phyloP scores from a whole-genome alignment of 2,888 invertebrate species.

The Pollenia labialis region DNA sequence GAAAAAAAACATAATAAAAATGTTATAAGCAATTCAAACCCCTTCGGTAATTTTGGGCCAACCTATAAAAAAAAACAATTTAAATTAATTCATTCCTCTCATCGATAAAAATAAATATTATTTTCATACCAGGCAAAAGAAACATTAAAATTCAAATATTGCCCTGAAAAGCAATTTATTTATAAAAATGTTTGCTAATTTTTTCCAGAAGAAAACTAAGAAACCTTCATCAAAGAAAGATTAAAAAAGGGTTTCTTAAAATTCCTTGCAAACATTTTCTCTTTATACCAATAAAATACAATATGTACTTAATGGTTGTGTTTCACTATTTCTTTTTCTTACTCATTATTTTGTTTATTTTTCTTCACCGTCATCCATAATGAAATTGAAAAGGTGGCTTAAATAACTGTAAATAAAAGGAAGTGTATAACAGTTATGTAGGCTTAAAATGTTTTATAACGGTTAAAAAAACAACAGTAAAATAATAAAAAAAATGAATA shows the following conservation, averaged over 20 bases:
- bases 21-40: too few species aligned
- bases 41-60: too few species aligned
- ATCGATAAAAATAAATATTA: too few species aligned
- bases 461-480: not conserved
- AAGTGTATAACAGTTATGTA: not conserved
- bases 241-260: not conserved
- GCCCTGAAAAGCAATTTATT: constrained; percentile 30
- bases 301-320: constrained; percentile 3
- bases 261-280: too few species aligned
- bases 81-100: too few species aligned
- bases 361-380: constrained; percentile 11
- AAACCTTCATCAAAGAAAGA: constrained; percentile 12
- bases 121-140: too few species aligned
- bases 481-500: not conserved
- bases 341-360: not conserved
- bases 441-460: constrained; percentile 36
- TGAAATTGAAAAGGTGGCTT: constrained; percentile 23
- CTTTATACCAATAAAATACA: not conserved
- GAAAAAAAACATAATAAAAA: too few species aligned
- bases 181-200: not conserved
- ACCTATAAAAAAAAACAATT: too few species aligned
- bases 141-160: not conserved
- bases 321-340: not conserved
- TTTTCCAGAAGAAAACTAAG: not conserved
- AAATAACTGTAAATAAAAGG: not conserved